Evolutionary conservation across 2,797 vertebrate species (phyloP).

Genomic region (Meda fulgida): DNA sequence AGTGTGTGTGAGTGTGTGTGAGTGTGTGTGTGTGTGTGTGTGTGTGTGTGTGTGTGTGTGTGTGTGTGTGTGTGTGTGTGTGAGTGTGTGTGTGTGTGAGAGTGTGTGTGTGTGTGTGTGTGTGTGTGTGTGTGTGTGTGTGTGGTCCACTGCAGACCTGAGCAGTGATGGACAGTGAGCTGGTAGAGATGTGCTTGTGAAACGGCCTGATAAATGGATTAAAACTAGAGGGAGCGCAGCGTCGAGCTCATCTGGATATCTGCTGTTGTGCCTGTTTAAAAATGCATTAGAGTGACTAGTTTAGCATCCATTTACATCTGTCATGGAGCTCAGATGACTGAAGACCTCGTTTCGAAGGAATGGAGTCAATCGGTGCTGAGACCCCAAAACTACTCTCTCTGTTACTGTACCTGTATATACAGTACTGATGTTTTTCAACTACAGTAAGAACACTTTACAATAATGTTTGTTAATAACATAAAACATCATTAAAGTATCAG

Average conservation of each 20-base stretch:
- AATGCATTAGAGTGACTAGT: conserved; percentile 77
- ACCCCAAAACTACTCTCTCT: background rate
- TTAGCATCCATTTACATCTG: conserved; percentile 75
- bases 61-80: no score
- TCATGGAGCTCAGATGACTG: conserved; percentile 64
- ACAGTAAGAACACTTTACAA: background rate
- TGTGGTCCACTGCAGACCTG: background rate
- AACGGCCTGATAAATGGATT: conserved; percentile 66
- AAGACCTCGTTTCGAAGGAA: conserved; percentile 11
- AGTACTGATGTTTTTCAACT: background rate
- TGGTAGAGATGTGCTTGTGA: conserved; percentile 47
- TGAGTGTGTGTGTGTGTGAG: no score
- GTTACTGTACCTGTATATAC: background rate
- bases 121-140: no score
- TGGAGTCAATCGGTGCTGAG: background rate
- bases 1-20: conserved; percentile 18
- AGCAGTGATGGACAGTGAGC: conserved; percentile 73
- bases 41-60: no score
- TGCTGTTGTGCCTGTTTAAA: conserved; percentile 79
- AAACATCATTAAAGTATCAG: background rate
- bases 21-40: no score
- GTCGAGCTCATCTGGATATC: conserved; percentile 68
- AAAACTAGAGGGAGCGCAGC: conserved; percentile 41
- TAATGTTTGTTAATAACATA: background rate
- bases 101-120: no score